Evolutionary conservation across 2,888 invertebrate species (phyloP).

Genomic region (Griposia aprilina): DNA sequence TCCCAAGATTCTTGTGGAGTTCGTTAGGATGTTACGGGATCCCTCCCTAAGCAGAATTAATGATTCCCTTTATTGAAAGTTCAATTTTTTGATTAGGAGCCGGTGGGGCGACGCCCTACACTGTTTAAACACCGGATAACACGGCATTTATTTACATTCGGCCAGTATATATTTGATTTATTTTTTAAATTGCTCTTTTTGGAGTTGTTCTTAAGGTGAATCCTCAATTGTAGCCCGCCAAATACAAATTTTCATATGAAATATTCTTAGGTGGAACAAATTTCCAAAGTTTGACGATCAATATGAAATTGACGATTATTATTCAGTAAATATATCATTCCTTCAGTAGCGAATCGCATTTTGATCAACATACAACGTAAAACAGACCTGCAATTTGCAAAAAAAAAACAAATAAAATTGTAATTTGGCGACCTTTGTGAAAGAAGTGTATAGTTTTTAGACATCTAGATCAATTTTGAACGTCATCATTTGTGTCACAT

Average conservation of each 20-base stretch:
- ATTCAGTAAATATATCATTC: too few relatives aligned
- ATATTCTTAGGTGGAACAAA: too few relatives aligned
- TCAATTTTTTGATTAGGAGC: constrained; percentile 93
- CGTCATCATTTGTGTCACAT: background rate
- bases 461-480: background rate
- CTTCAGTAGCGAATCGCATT: too few relatives aligned
- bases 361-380: too few relatives aligned
- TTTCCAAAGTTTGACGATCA: too few relatives aligned
- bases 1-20: constrained; percentile 86
- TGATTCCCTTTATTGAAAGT: constrained; percentile 93
- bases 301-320: too few relatives aligned
- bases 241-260: too few relatives aligned
- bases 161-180: constrained; percentile 87
- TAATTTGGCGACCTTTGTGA: too few relatives aligned
- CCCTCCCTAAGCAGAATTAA: constrained; percentile 91
- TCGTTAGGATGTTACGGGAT: constrained; percentile 82
- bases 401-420: too few relatives aligned
- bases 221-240: background rate
- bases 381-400: background rate
- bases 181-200: constrained; percentile 70
- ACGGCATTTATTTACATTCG: constrained; percentile 88
- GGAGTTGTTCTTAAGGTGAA: constrained; percentile 15
- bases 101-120: constrained; percentile 77
- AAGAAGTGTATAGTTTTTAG: background rate
- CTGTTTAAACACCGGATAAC: constrained; percentile 90